Evolutionary conservation across 2,797 vertebrate species (phyloP).

Genomic region (Acanthiza pusilla): DNA sequence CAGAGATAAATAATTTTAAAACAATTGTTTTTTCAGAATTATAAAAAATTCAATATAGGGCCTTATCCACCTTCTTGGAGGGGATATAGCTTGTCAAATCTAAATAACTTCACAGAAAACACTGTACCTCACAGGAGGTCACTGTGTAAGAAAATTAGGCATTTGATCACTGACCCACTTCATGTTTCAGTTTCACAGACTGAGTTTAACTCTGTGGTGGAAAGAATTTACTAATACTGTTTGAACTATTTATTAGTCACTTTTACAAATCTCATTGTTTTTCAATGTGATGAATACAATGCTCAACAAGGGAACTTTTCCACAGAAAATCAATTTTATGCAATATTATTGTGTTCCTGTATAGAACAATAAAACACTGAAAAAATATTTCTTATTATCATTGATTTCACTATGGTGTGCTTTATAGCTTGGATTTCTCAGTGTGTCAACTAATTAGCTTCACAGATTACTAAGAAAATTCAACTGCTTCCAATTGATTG

Average conservation of each 20-base stretch:
- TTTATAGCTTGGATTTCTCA: conserved; percentile 21
- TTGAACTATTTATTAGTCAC: neutral
- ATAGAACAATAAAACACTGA: conserved; percentile 18
- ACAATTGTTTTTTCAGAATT: neutral
- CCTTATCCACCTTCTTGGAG: neutral
- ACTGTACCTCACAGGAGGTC: neutral
- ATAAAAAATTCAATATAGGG: neutral
- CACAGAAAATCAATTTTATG: conserved; percentile 33
- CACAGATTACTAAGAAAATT: conserved; percentile 42
- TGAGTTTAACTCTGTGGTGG: neutral
- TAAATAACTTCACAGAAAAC: neutral
- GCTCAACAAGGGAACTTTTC: conserved; percentile 6
- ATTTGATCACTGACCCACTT: neutral
- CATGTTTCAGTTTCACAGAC: neutral
- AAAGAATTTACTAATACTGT: conserved; percentile 9
- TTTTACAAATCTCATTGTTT: conserved; percentile 17
- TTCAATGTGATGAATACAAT: neutral
- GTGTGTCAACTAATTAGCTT: conserved; percentile 46
- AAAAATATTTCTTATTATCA: conserved; percentile 29
- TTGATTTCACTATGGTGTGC: conserved; percentile 30
- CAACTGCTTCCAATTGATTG: conserved; percentile 25
- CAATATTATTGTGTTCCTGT: neutral
- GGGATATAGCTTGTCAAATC: neutral
- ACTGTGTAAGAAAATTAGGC: neutral
- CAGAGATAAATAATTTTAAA: neutral